A percentile compares a stretch with the other conserved stretches of the same genome.
phyloP scores from a whole-genome alignment of 2,797 vertebrate genomes.

The Leptodactylus fallax region DNA sequence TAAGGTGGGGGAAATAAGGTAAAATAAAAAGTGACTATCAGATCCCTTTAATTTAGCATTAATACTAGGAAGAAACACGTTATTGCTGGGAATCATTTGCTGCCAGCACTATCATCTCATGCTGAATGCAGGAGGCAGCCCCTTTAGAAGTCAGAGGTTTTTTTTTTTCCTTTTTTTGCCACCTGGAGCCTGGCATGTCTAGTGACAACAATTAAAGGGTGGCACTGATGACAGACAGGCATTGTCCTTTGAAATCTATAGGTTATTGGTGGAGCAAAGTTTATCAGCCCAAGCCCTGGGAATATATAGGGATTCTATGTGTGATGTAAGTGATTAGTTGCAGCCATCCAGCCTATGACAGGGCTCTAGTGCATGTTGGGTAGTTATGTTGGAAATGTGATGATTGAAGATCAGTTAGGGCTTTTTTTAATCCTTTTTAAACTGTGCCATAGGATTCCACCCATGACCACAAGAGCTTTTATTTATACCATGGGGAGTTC shows the following conservation, averaged over 20 bases:
- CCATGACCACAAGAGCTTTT: slow-evolving; percentile 50
- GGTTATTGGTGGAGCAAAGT: slow-evolving; percentile 40
- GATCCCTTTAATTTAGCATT: slow-evolving; percentile 78
- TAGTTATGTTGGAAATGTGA: slow-evolving; percentile 30
- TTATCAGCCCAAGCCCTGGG: slow-evolving; percentile 22
- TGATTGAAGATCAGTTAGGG: slow-evolving; percentile 40
- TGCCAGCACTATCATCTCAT: slow-evolving; percentile 71
- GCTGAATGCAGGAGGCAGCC: slow-evolving; percentile 65
- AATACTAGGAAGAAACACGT: slow-evolving; percentile 73
- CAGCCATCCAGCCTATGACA: slow-evolving; percentile 38
- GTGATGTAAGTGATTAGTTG: slow-evolving; percentile 5
- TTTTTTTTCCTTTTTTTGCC: slow-evolving; percentile 55
- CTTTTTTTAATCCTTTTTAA: slow-evolving; percentile 41
- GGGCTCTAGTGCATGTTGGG: slow-evolving; percentile 27
- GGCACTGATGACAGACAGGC: slow-evolving; percentile 45
- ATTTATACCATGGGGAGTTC: slow-evolving; percentile 60
- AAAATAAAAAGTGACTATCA: slow-evolving; percentile 74
- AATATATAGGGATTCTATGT: neutral
- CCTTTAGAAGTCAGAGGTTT: slow-evolving; percentile 68
- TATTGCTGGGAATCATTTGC: slow-evolving; percentile 73
- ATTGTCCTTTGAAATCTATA: slow-evolving; percentile 43
- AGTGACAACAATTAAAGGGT: slow-evolving; percentile 62
- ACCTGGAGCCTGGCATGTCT: slow-evolving; percentile 66
- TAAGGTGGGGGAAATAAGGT: slow-evolving; percentile 62
- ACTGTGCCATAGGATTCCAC: slow-evolving; percentile 35